phyloP scores from a whole-genome alignment of 2,113 vertebrate species.

The Sigmodon hispidus region DNA sequence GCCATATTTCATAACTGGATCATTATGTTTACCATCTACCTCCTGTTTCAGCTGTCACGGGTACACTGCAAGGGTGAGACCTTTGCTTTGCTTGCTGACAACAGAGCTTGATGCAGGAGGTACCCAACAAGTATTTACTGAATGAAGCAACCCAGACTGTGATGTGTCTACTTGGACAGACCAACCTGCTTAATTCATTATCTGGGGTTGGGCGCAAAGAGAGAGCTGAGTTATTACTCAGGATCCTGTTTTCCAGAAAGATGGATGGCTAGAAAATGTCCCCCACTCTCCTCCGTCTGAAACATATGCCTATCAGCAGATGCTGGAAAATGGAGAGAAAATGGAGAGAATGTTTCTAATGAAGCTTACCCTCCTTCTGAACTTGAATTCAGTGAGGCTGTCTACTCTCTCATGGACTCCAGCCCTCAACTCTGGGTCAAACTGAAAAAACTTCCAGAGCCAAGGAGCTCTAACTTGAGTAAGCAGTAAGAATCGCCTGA shows the following conservation, averaged over 20 bases:
- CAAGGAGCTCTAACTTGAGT: background rate
- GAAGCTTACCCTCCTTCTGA: background rate
- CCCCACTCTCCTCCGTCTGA: background rate
- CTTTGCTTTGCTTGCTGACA: background rate
- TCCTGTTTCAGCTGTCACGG: constrained; percentile 26
- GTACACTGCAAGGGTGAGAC: background rate
- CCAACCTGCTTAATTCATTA: background rate
- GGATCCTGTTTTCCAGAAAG: background rate
- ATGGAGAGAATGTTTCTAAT: background rate
- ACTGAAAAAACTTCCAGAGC: background rate
- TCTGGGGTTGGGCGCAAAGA: background rate
- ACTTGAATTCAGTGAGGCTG: background rate
- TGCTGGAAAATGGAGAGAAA: background rate
- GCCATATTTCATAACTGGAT: background rate
- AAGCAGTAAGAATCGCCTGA: background rate
- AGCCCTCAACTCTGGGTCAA: background rate
- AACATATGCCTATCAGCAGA: background rate
- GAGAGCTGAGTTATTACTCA: background rate
- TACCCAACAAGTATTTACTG: background rate
- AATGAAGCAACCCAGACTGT: background rate
- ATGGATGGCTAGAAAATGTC: background rate
- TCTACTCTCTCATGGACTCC: background rate
- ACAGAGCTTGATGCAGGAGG: background rate
- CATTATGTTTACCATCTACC: background rate
- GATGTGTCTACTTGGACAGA: background rate